Base-by-base conservation (phyloP, 1,140 invertebrate genomes). In the Papilio polyxenes region DNA sequence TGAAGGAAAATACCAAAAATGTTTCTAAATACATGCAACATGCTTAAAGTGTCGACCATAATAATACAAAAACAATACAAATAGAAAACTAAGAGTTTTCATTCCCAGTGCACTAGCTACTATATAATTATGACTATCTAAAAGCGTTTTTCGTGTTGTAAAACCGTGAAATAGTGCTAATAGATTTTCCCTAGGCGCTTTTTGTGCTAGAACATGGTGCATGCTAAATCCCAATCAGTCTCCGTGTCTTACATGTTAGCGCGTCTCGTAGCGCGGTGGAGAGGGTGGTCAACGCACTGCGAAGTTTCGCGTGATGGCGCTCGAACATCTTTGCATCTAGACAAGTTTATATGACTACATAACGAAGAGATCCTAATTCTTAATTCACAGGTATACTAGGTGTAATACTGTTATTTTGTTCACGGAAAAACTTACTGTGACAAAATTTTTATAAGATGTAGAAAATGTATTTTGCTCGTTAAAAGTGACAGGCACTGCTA, bases 231-330 rank as follows among this genome's bases (percentile, higher is more conserved):
- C 75, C n/a, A 49, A 9, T 62, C 11, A 37, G 62, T 65, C 62
- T 15, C 62, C 78, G 84, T 79, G 78, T 95, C 96, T 96, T 96
- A 97, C 96, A 95, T 92, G 91, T 92, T 75, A 96, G 93, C 86
- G 95, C 95, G 89, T 95, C 95, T 89, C 95, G 95, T 82, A 97
- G 95, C 88, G 95, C 95, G 82, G 91, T 93, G n/a, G 95, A 95
- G 86, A 97, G 95, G 82, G 95, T 91, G 2, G 95, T 93, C 31
- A 97, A 92, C 79, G 95, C 94, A 82, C 94, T 92, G 86, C 95
- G 94, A 51, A 96, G 93, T 80, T 89, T 87, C 51, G 85, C 86
- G 89, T 96, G 96, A 89, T 96, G 95, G 37, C 92, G 90, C 86
- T 92, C 89, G 90, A 96, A 95, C 89, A 96, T 92, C 84, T 91